phyloP scores from a whole-genome alignment of 2,797 vertebrate species.

The Lepilemur septentrionalis region DNA sequence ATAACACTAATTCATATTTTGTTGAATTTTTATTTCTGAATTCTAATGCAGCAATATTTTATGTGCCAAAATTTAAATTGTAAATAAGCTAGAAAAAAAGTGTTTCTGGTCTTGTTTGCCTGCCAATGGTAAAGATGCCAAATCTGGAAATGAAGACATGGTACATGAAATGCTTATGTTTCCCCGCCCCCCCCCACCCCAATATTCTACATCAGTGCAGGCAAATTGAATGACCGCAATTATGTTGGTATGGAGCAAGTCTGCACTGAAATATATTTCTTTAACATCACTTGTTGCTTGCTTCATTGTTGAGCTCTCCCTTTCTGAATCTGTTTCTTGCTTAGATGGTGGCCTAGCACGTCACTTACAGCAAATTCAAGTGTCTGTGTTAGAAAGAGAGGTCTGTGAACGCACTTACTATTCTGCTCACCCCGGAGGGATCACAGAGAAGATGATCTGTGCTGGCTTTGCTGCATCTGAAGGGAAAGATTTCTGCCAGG shows the following conservation, averaged over 20 bases:
- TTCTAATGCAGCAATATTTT: background rate
- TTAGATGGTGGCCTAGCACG: background rate
- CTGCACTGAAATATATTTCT: background rate
- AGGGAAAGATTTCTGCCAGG: background rate
- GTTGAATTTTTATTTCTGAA: background rate
- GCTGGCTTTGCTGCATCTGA: background rate
- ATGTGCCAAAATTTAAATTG: background rate
- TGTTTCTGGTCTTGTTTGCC: background rate
- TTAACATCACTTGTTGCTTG: background rate
- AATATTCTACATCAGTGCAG: background rate
- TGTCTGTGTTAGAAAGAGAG: background rate
- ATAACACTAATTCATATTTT: background rate
- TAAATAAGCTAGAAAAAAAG: background rate
- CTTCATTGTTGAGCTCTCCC: background rate
- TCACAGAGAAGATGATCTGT: background rate
- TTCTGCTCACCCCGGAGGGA: background rate
- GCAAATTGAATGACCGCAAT: background rate
- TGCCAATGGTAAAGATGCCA: background rate
- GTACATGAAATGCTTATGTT: background rate
- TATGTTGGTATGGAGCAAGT: background rate
- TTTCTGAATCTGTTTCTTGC: background rate
- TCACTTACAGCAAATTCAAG: background rate
- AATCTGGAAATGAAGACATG: background rate
- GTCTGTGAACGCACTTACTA: background rate
- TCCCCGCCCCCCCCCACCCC: too few relatives aligned